phyloP scores from a whole-genome alignment of 2,888 invertebrate species.

The Hesperia comma region DNA sequence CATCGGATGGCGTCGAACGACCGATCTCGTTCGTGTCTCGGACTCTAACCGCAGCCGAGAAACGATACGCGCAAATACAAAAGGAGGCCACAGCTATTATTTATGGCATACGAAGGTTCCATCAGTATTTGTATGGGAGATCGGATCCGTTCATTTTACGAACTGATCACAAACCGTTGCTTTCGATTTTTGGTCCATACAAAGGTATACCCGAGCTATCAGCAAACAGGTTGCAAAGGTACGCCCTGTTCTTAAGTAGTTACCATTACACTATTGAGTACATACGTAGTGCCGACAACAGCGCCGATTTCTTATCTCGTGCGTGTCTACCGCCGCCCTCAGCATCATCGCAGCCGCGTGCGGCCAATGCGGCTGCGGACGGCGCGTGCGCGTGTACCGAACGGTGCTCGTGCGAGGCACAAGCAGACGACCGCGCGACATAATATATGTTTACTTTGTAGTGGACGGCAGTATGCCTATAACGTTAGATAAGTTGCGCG shows the following conservation, averaged over 20 bases:
- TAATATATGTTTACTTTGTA: no score
- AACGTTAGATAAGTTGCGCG: not conserved
- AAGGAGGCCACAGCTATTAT: constrained; percentile 42
- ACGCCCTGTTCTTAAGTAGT: constrained; percentile 45
- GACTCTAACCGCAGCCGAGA: constrained; percentile 36
- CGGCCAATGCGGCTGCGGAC: no score
- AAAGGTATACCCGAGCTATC: constrained; percentile 34
- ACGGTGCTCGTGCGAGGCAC: no score
- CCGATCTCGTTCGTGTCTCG: constrained; percentile 44
- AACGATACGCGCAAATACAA: constrained; percentile 31
- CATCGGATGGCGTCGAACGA: constrained; percentile 22
- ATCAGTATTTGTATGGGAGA: constrained; percentile 41
- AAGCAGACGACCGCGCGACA: no score
- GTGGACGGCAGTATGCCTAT: no score
- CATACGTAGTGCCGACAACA: constrained; percentile 1
- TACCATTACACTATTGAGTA: constrained; percentile 44
- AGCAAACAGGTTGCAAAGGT: constrained; percentile 47
- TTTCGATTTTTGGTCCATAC: constrained; percentile 44
- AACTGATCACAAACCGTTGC: constrained; percentile 45
- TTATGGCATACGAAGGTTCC: constrained; percentile 38
- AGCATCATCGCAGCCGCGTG: no score
- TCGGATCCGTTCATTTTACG: constrained; percentile 36
- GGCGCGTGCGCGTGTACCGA: no score
- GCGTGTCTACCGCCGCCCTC: no score
- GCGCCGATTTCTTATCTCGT: no score